Evolutionary conservation across 1,140 invertebrate species (phyloP).

Genomic region (Diachasma alloeum): DNA sequence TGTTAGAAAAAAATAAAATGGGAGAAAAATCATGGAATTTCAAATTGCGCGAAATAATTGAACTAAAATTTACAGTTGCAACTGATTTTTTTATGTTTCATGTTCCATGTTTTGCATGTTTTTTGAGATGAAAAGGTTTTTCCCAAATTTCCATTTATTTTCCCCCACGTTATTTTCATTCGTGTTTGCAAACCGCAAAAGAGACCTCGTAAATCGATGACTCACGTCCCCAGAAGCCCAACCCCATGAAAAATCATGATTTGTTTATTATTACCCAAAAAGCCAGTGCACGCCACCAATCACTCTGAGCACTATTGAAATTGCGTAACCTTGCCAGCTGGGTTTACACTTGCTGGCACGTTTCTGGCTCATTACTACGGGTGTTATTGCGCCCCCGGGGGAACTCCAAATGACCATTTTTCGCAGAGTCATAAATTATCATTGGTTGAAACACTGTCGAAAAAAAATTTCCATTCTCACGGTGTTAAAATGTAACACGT

Average conservation of each 20-base stretch:
- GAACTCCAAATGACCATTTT: not conserved
- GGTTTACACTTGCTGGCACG: conserved; percentile 1
- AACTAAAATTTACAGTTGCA: too few relatives aligned
- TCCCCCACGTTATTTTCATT: not conserved
- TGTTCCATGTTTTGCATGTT: too few relatives aligned
- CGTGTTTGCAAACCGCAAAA: not conserved
- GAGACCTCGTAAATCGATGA: not conserved
- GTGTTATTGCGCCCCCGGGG: not conserved
- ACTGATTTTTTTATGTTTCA: too few relatives aligned
- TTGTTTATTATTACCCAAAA: not conserved
- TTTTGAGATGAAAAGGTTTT: too few relatives aligned
- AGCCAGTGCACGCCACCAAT: not conserved
- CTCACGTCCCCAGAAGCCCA: not conserved
- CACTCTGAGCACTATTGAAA: not conserved
- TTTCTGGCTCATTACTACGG: not conserved
- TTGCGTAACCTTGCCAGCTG: not conserved
- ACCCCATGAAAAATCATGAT: not conserved
- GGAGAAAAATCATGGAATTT: too few relatives aligned
- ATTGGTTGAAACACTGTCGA: not conserved
- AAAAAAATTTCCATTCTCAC: not conserved
- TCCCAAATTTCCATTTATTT: not conserved
- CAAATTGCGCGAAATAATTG: too few relatives aligned
- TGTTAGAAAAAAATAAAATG: too few relatives aligned
- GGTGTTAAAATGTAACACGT: not conserved
- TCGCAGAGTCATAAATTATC: not conserved